Base-by-base conservation (phyloP, 2,797 vertebrate genomes). In the Protonibea diacanthus region DNA sequence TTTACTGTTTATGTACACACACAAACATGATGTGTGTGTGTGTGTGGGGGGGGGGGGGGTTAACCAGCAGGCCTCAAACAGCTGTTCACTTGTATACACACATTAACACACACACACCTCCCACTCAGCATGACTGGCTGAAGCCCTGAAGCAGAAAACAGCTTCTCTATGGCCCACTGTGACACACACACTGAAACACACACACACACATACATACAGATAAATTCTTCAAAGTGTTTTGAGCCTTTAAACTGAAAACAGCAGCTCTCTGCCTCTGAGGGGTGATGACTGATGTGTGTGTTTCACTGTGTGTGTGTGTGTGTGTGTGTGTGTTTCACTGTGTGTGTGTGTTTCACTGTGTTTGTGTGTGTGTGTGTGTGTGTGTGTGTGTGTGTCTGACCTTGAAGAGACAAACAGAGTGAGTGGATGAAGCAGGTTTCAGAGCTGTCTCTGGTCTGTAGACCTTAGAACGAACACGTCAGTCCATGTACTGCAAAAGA, bases 361-460 rank as follows among this genome's bases (percentile, higher is more conserved):
- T 69, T 23, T 68, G 60, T 64, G 59, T 65, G 58, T 57, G 62
- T 29, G 48, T 55, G 62, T 66, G 33, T 63, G 48, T 42, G 75
- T 0, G 25, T 76, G 27, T 85, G 62, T 42, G 33, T 63, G 49
- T 42, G 75, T 0, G 25, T 74, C 27, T 85, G 80, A 90, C 86
- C 86, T 88, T 86, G 88, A 80, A 65, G 20, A 78, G 73, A 73
- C 1, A 72, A 74, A 70, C 38, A 44, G 49, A 74, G 33, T 33
- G 7, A 33, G 8, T 33, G 33, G 33, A 75, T 56, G 80, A 64
- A 55, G 85, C 86, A 98, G 97, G 97, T 33, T 33, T 33, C 7
- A 33, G 33, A 33, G 33, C 33, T 33, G 33, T 33, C 33, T 33
- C 7, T 33, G 7, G 33, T 33, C 7, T 33, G 7, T 33, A 33